Percentiles rank a stretch among this genome's conserved stretches.
phyloP scores from a whole-genome alignment of 2,113 vertebrate species.

The Dromaius novaehollandiae region DNA sequence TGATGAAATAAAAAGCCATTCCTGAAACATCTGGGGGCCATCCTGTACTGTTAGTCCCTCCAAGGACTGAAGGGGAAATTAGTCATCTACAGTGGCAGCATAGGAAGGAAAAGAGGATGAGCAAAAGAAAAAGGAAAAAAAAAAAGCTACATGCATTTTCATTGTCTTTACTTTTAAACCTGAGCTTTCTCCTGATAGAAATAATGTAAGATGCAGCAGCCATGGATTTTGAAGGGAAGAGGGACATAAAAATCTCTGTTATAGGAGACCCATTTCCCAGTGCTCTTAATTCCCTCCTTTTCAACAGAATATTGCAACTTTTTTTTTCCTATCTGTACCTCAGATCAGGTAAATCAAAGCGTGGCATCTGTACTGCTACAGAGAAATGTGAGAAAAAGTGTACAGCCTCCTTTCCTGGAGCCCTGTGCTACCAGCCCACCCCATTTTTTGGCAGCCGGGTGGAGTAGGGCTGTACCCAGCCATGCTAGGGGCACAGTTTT shows the following conservation, averaged over 20 bases:
- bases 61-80: neutral
- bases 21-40: neutral
- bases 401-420: neutral
- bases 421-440: neutral
- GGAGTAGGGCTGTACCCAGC: neutral
- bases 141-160: neutral
- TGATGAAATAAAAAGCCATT: neutral
- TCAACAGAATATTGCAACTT: neutral
- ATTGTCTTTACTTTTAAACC: neutral
- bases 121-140: neutral
- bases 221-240: neutral
- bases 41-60: neutral
- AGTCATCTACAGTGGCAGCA: neutral
- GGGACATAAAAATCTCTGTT: neutral
- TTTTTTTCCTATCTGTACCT: neutral
- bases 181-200: neutral
- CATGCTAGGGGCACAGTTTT: slow-evolving; percentile 1
- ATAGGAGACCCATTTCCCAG: neutral
- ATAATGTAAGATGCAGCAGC: neutral
- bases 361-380: neutral
- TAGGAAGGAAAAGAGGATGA: neutral
- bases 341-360: neutral
- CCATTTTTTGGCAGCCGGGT: neutral
- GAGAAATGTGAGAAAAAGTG: neutral
- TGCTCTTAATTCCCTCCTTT: neutral